phyloP scores from a whole-genome alignment of 2,113 vertebrate genomes.

The Misgurnus anguillicaudatus region DNA sequence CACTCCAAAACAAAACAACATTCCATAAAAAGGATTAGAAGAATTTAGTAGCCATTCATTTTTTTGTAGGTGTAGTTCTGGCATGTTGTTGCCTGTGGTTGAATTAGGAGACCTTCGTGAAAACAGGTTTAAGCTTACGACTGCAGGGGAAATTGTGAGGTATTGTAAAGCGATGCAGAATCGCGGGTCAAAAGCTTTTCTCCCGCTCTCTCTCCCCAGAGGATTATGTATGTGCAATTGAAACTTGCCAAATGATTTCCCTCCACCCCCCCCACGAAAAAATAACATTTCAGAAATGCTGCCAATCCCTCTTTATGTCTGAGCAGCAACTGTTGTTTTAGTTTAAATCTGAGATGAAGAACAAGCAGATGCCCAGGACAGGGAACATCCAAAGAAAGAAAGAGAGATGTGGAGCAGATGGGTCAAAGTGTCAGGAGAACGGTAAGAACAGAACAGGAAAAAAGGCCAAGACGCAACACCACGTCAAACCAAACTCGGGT shows the following conservation, averaged over 20 bases:
- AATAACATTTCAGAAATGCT: slow-evolving; percentile 45
- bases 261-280: slow-evolving; percentile 45
- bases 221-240: slow-evolving; percentile 67
- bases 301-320: slow-evolving; percentile 47
- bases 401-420: slow-evolving; percentile 38
- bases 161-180: slow-evolving; percentile 67
- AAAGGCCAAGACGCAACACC: slow-evolving; percentile 22
- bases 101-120: neutral
- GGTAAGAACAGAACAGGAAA: slow-evolving; percentile 2
- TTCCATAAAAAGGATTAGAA: neutral
- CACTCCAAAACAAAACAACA: slow-evolving; percentile 3
- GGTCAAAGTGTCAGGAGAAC: slow-evolving; percentile 23
- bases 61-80: slow-evolving; percentile 5
- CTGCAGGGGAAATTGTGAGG: slow-evolving; percentile 2
- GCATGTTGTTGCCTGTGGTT: slow-evolving; percentile 26
- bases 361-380: slow-evolving; percentile 29
- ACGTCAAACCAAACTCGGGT: slow-evolving; percentile 18
- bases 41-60: neutral
- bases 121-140: slow-evolving; percentile 22
- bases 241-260: slow-evolving; percentile 63
- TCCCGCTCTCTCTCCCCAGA: slow-evolving; percentile 32
- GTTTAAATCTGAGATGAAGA: slow-evolving; percentile 45
- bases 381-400: slow-evolving; percentile 34
- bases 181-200: slow-evolving; percentile 51
- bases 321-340: slow-evolving; percentile 41